Conservation (phyloP, 1,140 invertebrate genomes). For the Heliconius hermathena region DNA sequence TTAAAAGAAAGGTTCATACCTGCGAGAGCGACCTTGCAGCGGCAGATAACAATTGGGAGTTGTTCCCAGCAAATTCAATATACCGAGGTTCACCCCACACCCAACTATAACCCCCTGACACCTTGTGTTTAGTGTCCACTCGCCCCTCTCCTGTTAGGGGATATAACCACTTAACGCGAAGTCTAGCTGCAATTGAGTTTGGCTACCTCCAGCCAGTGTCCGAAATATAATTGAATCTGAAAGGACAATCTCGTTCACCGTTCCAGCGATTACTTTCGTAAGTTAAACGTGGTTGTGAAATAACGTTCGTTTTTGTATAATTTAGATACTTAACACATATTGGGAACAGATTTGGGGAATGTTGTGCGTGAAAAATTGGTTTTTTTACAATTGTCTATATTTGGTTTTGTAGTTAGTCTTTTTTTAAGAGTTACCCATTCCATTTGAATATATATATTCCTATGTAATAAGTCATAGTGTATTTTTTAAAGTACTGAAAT, state of each 20-base stretch:
- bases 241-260: conserved; percentile 25
- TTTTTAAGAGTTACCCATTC: background rate
- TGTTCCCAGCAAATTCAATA: conserved; percentile 77
- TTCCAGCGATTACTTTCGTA: conserved; percentile 16
- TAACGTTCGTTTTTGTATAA: background rate
- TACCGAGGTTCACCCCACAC: conserved; percentile 56
- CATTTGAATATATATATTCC: too few relatives aligned
- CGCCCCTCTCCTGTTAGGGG: conserved; percentile 61
- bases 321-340: background rate
- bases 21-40: conserved; percentile 72
- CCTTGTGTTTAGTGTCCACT: conserved; percentile 67
- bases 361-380: background rate
- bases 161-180: conserved; percentile 80
- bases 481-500: too few relatives aligned
- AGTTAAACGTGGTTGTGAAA: conserved; percentile 30
- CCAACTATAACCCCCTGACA: conserved; percentile 42
- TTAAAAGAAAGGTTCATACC: conserved; percentile 73
- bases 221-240: conserved; percentile 58
- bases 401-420: background rate
- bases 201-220: conserved; percentile 61
- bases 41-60: conserved; percentile 76
- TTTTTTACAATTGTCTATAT: background rate
- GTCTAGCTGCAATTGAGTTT: conserved; percentile 77
- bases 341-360: background rate
- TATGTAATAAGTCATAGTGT: too few relatives aligned